Conservation (phyloP, 2,888 invertebrate genomes). For the Amblyjoppa fuscipennis region DNA sequence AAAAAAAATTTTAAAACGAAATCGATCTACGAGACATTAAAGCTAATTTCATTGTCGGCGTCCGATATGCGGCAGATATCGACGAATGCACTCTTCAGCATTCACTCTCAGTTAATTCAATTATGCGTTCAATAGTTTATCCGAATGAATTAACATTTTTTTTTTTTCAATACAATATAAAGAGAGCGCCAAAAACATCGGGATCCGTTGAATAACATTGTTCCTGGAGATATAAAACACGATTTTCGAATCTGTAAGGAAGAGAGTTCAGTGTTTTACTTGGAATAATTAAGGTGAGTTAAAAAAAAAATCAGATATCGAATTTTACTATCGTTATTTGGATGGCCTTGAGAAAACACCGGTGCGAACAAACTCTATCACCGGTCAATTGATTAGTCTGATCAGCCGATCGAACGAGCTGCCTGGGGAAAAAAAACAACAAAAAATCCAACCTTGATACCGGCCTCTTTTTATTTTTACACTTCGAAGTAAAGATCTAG, state of each 20-base stretch:
- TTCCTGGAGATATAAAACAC: not conserved
- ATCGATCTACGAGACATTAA: conserved; percentile 56
- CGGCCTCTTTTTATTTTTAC: not conserved
- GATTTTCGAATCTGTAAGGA: conserved; percentile 3
- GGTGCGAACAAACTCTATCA: not conserved
- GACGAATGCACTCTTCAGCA: conserved; percentile 41
- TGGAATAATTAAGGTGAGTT: conserved; percentile 8
- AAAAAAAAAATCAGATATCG: not conserved
- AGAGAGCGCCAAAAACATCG: conserved; percentile 37
- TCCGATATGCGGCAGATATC: conserved; percentile 46
- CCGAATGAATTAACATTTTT: conserved; percentile 70
- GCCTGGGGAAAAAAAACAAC: not conserved
- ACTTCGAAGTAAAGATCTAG: conserved; percentile 13
- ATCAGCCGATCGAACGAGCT: conserved; percentile 16
- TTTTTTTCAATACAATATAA: conserved; percentile 62
- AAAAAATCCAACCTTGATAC: conserved; percentile 16
- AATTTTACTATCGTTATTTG: not conserved
- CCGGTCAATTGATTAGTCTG: not conserved
- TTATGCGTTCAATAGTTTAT: conserved; percentile 69
- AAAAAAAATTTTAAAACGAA: conserved; percentile 20
- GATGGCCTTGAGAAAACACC: not conserved
- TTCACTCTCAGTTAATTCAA: conserved; percentile 67
- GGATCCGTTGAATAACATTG: conserved; percentile 26
- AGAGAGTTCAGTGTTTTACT: not conserved
- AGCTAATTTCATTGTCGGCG: conserved; percentile 56